Base-by-base conservation (phyloP, 2,888 invertebrate genomes). In the Hypsopygia costalis region DNA sequence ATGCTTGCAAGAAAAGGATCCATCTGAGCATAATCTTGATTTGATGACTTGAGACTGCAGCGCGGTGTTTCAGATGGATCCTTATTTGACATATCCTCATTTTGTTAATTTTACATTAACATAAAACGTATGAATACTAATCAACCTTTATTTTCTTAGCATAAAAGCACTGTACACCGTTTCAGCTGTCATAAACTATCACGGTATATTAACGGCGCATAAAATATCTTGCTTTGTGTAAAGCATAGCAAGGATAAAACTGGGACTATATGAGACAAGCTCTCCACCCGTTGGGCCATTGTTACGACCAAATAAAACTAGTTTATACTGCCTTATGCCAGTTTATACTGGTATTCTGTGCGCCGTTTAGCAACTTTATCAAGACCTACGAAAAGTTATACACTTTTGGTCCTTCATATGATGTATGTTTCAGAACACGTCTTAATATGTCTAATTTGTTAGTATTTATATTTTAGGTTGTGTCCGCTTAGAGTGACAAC, bases 291-390 rank as follows among this genome's bases (percentile, higher is more conserved):
- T 51, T 58, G 49, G 71, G 66, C 55, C 50, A 65, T 71, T 77
- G 70, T 74, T 74, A 76, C 66, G 65, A 65, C 52, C 69, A 60
- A 76, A 70, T 77, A 74, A 77, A 80, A 77, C 65, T 71, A 73
- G 68, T 77, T 79, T 73, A 69, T 71, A 7, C 7, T 25, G 5
- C 25, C n/a, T 25, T 25, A 25, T 25, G 6, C 25, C 3, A 72
- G 56, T 62, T 47, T 49, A 58, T 67, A 63, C 64, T 63, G 58
- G 53, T 60, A 52, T n/a, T n/a, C n/a, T n/a, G 16, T 63, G 43
- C 47, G 49, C 7, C 62, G 72, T 70, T 76, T 72, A 67, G 64
- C 64, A 72, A 77, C 67, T 78, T 70, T 73, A 77, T 74, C 65
- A 69, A 25, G 50, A 39, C 41, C 40, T 47, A 44, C 46, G 51